Percentiles rank a stretch among this genome's conserved stretches.
These are phyloP conservation scores for Molossus alvarezi DNA, from an alignment of 2,797 vertebrate genomes.

Conservation along the genomic window DNA sequence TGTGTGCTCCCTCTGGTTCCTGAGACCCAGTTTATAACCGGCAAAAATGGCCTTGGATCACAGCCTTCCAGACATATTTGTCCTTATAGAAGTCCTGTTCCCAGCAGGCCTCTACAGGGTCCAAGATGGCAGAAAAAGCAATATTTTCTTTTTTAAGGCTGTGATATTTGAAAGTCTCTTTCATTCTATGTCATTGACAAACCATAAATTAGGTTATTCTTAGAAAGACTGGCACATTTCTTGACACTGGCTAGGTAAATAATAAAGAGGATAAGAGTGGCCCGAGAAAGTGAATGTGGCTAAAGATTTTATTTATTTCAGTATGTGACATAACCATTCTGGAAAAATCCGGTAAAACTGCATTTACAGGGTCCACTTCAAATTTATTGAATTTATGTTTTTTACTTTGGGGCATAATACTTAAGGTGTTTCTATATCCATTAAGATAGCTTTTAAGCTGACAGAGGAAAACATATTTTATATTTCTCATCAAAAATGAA, in stretches of 20 bases:
- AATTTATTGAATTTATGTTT: constrained; percentile 34
- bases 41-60: too few relatives aligned
- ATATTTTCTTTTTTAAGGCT: background rate
- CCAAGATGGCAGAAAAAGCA: too few relatives aligned
- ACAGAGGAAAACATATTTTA: constrained; percentile 56
- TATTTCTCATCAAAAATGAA: constrained; percentile 66
- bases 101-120: too few relatives aligned
- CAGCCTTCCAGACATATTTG: too few relatives aligned
- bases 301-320: constrained; percentile 27
- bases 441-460: constrained; percentile 11
- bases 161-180: background rate
- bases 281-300: background rate
- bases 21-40: too few relatives aligned
- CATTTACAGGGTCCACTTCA: constrained; percentile 50
- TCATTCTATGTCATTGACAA: background rate
- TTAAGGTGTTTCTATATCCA: background rate
- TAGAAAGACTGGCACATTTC: constrained; percentile 23
- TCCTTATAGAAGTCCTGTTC: too few relatives aligned
- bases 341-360: constrained; percentile 21
- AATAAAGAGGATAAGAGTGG: background rate
- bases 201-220: background rate
- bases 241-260: background rate
- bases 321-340: background rate
- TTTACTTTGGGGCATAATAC: background rate
- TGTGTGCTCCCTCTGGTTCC: too few relatives aligned